These are phyloP conservation scores for Onychostoma macrolepis DNA, from an alignment of 2,113 vertebrate species.

Conservation along the genomic window DNA sequence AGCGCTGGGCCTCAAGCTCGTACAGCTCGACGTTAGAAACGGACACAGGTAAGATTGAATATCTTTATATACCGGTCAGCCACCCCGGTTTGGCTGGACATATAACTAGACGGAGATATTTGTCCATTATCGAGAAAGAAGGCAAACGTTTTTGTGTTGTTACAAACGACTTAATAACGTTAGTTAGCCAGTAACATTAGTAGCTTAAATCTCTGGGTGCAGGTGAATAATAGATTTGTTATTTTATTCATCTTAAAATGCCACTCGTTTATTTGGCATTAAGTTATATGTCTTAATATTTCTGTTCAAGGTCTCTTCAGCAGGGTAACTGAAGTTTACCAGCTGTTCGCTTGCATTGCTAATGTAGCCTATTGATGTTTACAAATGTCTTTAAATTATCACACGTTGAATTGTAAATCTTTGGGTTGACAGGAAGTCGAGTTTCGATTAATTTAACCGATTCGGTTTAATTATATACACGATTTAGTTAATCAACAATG, in stretches of 20 bases:
- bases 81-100: neutral
- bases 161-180: conserved; percentile 52
- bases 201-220: neutral
- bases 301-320: neutral
- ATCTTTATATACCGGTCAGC: neutral
- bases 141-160: neutral
- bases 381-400: neutral
- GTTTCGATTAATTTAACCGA: neutral
- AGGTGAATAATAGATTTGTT: neutral
- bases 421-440: neutral
- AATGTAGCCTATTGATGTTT: neutral
- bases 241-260: neutral
- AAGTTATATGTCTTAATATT: neutral
- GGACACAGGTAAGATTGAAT: conserved; percentile 3
- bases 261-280: neutral
- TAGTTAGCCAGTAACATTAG: conserved; percentile 43
- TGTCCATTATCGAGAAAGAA: neutral
- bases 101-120: neutral
- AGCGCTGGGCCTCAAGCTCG: neutral
- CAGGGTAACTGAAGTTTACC: neutral
- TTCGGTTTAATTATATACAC: neutral
- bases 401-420: neutral
- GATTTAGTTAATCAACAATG: no score
- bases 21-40: conserved; percentile 2
- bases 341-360: neutral